phyloP scores from a whole-genome alignment of 2,797 vertebrate species.

The Myotis myotis region DNA sequence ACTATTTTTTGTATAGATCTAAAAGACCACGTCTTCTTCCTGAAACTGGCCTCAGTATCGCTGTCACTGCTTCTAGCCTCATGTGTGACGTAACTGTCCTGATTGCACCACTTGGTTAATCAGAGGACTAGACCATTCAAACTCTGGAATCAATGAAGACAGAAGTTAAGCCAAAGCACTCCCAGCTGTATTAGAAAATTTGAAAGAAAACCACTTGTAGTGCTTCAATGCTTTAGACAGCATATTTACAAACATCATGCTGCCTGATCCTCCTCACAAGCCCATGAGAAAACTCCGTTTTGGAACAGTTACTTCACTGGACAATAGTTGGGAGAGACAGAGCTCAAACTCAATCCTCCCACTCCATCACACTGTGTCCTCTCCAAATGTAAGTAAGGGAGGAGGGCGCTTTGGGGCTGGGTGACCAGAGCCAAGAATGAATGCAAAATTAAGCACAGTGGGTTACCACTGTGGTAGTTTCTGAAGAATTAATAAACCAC shows the following conservation, averaged over 20 bases:
- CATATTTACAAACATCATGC: fast-evolving
- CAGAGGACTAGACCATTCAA: background rate
- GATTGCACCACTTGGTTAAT: background rate
- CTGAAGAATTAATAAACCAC: background rate
- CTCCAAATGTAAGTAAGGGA: background rate
- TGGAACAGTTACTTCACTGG: fast-evolving
- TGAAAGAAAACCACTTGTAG: fast-evolving
- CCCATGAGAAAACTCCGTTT: background rate
- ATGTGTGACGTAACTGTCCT: background rate
- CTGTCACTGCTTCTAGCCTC: background rate
- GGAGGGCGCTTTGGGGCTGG: fast-evolving
- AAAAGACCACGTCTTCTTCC: background rate
- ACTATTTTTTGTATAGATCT: background rate
- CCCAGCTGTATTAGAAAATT: background rate
- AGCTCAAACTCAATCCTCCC: background rate
- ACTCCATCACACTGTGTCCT: background rate
- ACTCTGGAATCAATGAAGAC: background rate
- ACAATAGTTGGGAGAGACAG: fast-evolving
- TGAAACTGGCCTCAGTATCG: background rate
- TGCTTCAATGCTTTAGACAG: background rate
- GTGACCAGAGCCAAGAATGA: background rate
- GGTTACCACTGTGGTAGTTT: fast-evolving
- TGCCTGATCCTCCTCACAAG: background rate
- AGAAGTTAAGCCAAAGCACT: background rate
- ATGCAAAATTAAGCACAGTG: background rate